phyloP scores from a whole-genome alignment of 1,140 invertebrate species.

The Procambarus virginalis region DNA sequence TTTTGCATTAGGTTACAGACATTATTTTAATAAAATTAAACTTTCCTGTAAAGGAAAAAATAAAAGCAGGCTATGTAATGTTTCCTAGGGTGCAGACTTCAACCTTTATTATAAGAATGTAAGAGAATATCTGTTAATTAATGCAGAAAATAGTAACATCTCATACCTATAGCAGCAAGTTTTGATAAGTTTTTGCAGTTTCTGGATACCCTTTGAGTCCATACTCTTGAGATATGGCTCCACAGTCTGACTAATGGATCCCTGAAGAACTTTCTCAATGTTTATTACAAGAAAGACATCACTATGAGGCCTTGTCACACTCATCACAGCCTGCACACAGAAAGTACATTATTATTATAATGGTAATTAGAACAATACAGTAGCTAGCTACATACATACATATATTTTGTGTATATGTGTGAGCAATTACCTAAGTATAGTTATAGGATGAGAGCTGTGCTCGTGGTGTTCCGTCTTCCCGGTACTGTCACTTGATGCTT shows the following conservation, averaged over 20 bases:
- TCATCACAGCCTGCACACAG: constrained; percentile 84
- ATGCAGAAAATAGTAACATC: background rate
- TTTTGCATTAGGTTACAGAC: no score
- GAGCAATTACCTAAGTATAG: no score
- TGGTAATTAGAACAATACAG: no score
- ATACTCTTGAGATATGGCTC: constrained; percentile 90
- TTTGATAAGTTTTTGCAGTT: constrained; percentile 88
- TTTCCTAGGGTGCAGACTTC: no score
- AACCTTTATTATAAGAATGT: constrained; percentile 76
- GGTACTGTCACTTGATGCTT: no score
- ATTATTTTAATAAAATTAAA: no score
- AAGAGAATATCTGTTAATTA: background rate
- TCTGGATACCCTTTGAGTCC: constrained; percentile 83
- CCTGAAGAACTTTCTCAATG: constrained; percentile 93
- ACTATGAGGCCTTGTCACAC: constrained; percentile 86
- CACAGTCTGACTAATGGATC: constrained; percentile 87
- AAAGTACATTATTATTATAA: background rate
- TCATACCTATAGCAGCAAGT: constrained; percentile 82
- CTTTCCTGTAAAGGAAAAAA: no score
- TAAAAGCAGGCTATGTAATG: no score
- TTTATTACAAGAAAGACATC: constrained; percentile 92
- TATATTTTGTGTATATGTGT: no score
- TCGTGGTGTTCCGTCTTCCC: no score
- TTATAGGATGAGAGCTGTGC: no score
- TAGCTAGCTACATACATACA: no score